Percentiles rank a stretch among this genome's conserved stretches.
These are phyloP conservation scores for Conus betulinus DNA, from an alignment of 1,140 invertebrate genomes.

Conservation along the genomic window DNA sequence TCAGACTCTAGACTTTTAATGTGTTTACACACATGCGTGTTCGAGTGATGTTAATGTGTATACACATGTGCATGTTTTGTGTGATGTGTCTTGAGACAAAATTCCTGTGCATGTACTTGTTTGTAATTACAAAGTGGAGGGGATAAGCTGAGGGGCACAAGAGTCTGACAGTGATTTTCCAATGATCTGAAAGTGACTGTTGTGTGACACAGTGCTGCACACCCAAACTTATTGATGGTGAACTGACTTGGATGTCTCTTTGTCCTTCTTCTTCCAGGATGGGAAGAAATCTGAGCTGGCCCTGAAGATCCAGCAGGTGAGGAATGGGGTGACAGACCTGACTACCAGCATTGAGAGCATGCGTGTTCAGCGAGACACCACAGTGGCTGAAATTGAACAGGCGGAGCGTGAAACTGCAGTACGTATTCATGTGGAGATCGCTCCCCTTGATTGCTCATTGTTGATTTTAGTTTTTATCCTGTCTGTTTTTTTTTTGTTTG, in stretches of 20 bases:
- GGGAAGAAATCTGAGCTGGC: constrained; percentile 91
- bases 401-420: constrained; percentile 82
- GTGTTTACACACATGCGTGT: not conserved
- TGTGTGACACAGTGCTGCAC: no score
- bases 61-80: no score
- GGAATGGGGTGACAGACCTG: constrained; percentile 91
- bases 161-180: no score
- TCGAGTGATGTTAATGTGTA: no score
- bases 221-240: no score
- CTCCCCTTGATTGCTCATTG: not conserved
- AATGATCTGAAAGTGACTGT: no score
- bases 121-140: no score
- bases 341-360: constrained; percentile 98
- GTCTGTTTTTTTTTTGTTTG: not conserved
- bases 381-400: constrained; percentile 91
- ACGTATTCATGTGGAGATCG: constrained; percentile 23
- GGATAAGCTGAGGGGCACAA: no score
- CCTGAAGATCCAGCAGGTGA: constrained; percentile 90
- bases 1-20: not conserved
- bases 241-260: no score
- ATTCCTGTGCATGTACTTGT: no score
- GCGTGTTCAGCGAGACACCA: constrained; percentile 88
- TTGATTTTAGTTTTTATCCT: not conserved
- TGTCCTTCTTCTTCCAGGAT: constrained; percentile 74
- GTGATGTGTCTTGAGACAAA: no score